Percentiles rank a stretch among this genome's conserved stretches.
These are phyloP conservation scores for Drosophila neotestacea DNA, from an alignment of 2,888 invertebrate genomes.

Conservation along the genomic window DNA sequence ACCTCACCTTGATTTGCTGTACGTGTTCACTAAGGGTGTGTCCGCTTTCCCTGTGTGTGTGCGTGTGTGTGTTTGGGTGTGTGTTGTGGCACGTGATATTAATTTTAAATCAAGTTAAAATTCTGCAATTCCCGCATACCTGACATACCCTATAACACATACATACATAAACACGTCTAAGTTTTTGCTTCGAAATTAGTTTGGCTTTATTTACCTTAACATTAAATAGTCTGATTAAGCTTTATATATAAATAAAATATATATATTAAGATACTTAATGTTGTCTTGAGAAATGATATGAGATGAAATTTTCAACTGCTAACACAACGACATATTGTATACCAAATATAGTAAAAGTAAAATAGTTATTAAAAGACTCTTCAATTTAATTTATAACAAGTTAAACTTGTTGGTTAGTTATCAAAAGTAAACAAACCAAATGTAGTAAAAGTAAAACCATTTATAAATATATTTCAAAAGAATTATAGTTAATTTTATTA, in stretches of 20 bases:
- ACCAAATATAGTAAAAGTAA: too few species aligned
- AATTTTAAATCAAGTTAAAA: slow-evolving; percentile 55
- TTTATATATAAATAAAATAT: not conserved
- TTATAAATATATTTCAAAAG: too few species aligned
- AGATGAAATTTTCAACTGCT: too few species aligned
- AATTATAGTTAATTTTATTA: too few species aligned
- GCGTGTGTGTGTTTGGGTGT: slow-evolving; percentile 12
- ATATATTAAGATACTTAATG: not conserved
- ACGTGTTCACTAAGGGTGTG: slow-evolving; percentile 46
- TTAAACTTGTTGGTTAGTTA: too few species aligned
- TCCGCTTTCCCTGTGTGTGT: slow-evolving; percentile 3
- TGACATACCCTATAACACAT: slow-evolving; percentile 6
- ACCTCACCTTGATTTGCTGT: slow-evolving; percentile 66
- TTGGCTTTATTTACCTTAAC: not conserved
- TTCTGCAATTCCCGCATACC: not conserved
- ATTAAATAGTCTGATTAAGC: slow-evolving; percentile 1
- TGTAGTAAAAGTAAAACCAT: too few species aligned
- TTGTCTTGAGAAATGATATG: too few species aligned
- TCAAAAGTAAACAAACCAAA: too few species aligned
- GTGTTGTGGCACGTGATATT: slow-evolving; percentile 55
- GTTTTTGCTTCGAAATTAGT: slow-evolving; percentile 1
- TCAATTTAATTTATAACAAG: too few species aligned
- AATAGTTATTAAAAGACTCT: too few species aligned
- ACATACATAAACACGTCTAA: slow-evolving; percentile 1
- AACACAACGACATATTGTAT: too few species aligned